These are phyloP conservation scores for Neoarius graeffei DNA, from an alignment of 2,113 vertebrate species.

Conservation along the genomic window DNA sequence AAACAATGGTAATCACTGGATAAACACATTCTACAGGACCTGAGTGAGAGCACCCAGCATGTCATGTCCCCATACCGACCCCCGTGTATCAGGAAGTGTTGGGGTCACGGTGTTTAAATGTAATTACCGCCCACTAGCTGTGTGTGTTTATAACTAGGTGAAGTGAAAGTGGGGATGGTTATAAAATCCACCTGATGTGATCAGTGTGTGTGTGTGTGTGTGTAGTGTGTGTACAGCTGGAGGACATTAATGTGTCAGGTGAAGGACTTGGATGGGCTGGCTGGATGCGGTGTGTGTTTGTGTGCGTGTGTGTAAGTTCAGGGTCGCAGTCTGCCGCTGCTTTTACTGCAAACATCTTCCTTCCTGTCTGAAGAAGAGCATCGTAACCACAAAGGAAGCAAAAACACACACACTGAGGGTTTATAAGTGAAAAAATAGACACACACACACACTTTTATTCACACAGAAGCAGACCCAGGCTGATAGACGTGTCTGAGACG, in stretches of 20 bases:
- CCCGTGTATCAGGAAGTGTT: slow-evolving; percentile 17
- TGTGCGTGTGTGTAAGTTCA: slow-evolving; percentile 36
- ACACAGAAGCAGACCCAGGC: slow-evolving; percentile 1
- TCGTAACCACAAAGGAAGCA: not conserved
- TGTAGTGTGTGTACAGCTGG: slow-evolving; percentile 43
- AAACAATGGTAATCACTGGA: slow-evolving; percentile 10
- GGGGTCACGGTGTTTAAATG: slow-evolving; percentile 8
- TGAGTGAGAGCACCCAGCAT: slow-evolving; percentile 12
- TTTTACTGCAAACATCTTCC: slow-evolving; percentile 50
- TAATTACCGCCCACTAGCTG: slow-evolving; percentile 22
- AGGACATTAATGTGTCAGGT: slow-evolving; percentile 50
- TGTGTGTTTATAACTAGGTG: slow-evolving; percentile 25
- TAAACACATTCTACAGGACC: slow-evolving; percentile 16
- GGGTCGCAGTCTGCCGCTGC: not conserved
- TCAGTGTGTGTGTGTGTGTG: slow-evolving; percentile 24
- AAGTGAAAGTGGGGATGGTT: slow-evolving; percentile 30
- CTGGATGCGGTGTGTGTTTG: slow-evolving; percentile 23
- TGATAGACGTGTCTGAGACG: not conserved
- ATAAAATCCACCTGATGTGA: slow-evolving; percentile 47
- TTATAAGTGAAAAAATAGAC: not conserved
- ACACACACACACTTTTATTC: not conserved
- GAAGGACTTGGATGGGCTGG: slow-evolving; percentile 34
- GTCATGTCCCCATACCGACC: not conserved
- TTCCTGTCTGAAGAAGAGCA: slow-evolving; percentile 46
- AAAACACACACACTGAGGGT: not conserved